Evolutionary conservation across 2,888 invertebrate genomes (phyloP).

Genomic region (Anagyrus pseudococci): DNA sequence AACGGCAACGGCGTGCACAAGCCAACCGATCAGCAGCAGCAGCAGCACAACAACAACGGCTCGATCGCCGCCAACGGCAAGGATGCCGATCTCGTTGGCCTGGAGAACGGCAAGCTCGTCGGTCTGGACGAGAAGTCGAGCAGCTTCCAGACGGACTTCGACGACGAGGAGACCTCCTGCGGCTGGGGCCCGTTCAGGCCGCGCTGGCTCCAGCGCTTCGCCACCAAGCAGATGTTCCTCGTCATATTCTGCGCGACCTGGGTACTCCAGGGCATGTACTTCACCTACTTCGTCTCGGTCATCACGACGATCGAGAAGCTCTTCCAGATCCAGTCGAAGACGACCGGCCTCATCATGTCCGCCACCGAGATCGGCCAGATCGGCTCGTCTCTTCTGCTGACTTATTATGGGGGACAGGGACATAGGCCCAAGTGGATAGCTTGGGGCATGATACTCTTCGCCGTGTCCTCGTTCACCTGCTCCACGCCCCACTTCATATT

Average conservation of each 20-base stretch:
- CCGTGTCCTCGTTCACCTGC: conserved; percentile 84
- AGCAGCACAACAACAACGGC: conserved; percentile 53
- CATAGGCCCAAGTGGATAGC: conserved; percentile 94
- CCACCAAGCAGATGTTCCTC: conserved; percentile 88
- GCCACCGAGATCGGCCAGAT: conserved; percentile 94
- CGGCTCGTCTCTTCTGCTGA: conserved; percentile 84
- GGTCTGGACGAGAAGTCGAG: conserved; percentile 50
- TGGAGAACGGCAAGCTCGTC: conserved; percentile 54
- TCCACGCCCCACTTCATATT: conserved; percentile 88
- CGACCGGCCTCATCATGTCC: conserved; percentile 87
- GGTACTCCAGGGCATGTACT: conserved; percentile 86
- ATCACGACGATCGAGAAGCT: conserved; percentile 93
- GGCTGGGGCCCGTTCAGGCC: conserved; percentile 84
- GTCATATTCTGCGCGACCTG: conserved; percentile 87
- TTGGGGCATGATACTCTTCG: conserved; percentile 88
- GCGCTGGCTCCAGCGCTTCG: conserved; percentile 76
- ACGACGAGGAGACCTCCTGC: conserved; percentile 69
- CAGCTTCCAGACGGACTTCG: conserved; percentile 48
- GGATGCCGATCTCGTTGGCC: conserved; percentile 47
- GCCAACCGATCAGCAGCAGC: conserved; percentile 1
- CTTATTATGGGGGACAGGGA: conserved; percentile 90
- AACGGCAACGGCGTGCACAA: conserved; percentile 53
- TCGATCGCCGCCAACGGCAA: conserved; percentile 52
- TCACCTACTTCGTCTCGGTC: conserved; percentile 92
- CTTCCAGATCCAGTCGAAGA: conserved; percentile 90